Conservation (phyloP, 2,113 vertebrate genomes). For the Chauna torquata region DNA sequence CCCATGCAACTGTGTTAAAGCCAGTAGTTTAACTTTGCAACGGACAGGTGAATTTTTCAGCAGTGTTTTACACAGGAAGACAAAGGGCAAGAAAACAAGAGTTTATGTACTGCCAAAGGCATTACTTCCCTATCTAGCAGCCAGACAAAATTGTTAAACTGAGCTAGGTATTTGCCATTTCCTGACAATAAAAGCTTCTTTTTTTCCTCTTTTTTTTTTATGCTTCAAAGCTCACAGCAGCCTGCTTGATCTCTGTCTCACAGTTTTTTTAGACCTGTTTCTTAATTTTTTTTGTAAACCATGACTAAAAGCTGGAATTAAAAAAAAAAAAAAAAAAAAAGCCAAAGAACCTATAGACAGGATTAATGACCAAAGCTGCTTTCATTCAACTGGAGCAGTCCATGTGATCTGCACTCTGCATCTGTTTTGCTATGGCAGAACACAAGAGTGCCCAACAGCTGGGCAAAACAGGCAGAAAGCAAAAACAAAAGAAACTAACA, state of each 20-base stretch:
- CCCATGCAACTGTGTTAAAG: constrained; percentile 80
- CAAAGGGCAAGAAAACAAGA: constrained; percentile 76
- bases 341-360: neutral
- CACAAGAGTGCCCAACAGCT: constrained; percentile 38
- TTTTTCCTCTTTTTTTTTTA: constrained; percentile 34
- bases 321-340: constrained; percentile 1
- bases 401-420: constrained; percentile 17
- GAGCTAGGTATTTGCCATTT: constrained; percentile 64
- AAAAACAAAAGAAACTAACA: neutral
- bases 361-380: constrained; percentile 25
- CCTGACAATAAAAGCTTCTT: constrained; percentile 66
- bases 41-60: constrained; percentile 79
- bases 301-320: neutral
- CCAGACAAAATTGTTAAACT: constrained; percentile 71
- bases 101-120: constrained; percentile 71
- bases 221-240: constrained; percentile 64
- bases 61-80: constrained; percentile 72
- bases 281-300: neutral
- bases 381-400: constrained; percentile 19
- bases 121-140: constrained; percentile 72
- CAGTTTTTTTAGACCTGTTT: neutral
- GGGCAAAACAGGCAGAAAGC: constrained; percentile 25
- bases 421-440: constrained; percentile 44
- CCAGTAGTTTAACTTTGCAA: constrained; percentile 77
- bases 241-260: neutral